Conservation (phyloP, 2,888 invertebrate genomes). For the Andrena chrysosceles region DNA sequence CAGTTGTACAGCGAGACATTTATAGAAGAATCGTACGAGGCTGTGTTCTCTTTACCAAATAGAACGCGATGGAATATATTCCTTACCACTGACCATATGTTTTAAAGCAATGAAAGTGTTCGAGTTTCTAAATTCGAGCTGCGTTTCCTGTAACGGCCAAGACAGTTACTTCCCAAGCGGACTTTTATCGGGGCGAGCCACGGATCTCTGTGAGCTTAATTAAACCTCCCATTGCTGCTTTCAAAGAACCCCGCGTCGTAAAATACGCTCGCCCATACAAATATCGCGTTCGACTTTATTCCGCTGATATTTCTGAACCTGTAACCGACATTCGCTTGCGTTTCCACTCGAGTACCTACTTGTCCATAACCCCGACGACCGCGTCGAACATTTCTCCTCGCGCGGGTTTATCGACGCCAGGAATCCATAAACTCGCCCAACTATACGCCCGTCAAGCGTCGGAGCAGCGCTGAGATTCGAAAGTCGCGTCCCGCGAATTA, state of each 20-base stretch:
- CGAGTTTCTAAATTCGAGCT: not conserved
- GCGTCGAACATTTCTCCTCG: not conserved
- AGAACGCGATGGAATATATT: not conserved
- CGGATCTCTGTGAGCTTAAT: constrained; percentile 9
- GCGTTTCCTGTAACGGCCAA: not conserved
- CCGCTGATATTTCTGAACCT: not conserved
- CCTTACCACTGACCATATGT: not conserved
- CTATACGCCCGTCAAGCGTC: not conserved
- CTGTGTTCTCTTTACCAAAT: not conserved
- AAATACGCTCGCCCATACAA: not conserved
- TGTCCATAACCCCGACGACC: not conserved
- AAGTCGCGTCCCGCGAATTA: constrained; percentile 6
- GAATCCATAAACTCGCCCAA: constrained; percentile 2
- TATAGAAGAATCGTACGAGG: not conserved
- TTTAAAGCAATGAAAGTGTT: not conserved
- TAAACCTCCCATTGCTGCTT: not conserved
- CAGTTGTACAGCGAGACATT: not conserved
- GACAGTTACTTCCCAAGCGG: not conserved
- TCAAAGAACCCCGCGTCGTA: not conserved
- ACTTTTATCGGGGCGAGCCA: not conserved
- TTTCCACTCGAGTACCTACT: constrained; percentile 2
- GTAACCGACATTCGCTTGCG: not conserved
- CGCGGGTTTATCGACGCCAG: not conserved
- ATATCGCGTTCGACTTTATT: constrained; percentile 3
- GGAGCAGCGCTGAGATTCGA: not conserved